Conservation (phyloP, 2,797 vertebrate genomes). For the Heteromormyrus szaboi region DNA sequence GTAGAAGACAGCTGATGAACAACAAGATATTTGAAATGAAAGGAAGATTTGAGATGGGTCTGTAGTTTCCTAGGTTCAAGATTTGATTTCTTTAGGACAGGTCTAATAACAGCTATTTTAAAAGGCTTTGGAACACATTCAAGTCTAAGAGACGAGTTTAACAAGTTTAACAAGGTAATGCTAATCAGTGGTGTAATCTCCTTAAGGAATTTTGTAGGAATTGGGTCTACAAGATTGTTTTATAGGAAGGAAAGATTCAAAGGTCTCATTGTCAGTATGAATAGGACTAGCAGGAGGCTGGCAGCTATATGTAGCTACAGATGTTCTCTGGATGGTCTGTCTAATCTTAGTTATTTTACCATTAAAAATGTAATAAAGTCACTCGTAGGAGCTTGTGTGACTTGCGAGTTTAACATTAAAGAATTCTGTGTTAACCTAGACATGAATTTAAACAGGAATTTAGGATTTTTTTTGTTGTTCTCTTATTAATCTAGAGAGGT, state of each 20-base stretch:
- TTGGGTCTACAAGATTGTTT: neutral
- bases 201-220: neutral
- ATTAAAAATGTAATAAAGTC: neutral
- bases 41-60: neutral
- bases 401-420: neutral
- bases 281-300: neutral
- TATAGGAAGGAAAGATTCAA: neutral
- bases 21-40: neutral
- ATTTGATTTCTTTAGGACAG: too few relatives aligned
- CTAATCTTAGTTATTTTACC: too few relatives aligned
- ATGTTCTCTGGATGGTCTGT: neutral
- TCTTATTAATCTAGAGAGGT: neutral
- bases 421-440: neutral
- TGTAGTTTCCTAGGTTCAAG: too few relatives aligned
- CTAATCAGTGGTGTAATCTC: neutral
- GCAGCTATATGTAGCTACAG: neutral
- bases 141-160: neutral
- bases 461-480: neutral
- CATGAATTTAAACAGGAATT: neutral
- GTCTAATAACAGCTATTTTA: neutral
- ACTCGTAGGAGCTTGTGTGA: neutral
- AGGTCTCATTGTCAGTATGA: neutral
- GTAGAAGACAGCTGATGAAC: neutral
- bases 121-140: neutral
- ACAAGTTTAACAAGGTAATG: neutral